Base-by-base conservation (phyloP, 2,113 vertebrate genomes). In the Oryzias melastigma region DNA sequence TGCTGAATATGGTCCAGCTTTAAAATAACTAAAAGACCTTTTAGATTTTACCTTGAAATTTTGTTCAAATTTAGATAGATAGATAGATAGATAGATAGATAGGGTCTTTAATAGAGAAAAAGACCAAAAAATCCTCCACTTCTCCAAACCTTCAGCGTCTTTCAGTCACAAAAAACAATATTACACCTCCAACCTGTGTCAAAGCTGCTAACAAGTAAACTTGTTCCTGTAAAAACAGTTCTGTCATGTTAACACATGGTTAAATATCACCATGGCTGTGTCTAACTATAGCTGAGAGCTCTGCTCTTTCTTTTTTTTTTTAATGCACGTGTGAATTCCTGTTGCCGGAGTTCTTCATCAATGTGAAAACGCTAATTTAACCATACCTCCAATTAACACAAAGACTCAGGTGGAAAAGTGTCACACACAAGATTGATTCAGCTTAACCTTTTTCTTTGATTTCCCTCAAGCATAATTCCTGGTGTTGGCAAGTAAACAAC, bases 371-470 rank as follows among this genome's bases (percentile, higher is more conserved):
- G 83, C 81, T 82, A 84, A 88, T 90, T 83, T 70, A 80, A 68
- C 58, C 27, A 54, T 59, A 73, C 80, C 49, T 57, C 79, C 87
- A 87, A 88, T 90, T 85, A 88, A 75, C 58, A 55, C 27, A 4
- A 68, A 58, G 73, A 76, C 76, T 88, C 81, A 79, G 88, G 80
- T 85, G 83, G 75, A 69, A 58, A 75, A 58, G 73, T 78, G 79
- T 63, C 77, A 70, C 71, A 76, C 66, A 71, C 66, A 61, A 66
- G 43, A 14, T 16, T 17, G 74, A 74, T 78, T 77, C 76, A 75
- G 45, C 77, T 73, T 83, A 88, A 87, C 86, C 87, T 87, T 90
- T 88, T 62, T 58, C 78, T 84, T 85, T 89, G 73, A 90, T 89
- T 89, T 88, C 85, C 86, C 84, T 54, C 27, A 65, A 71, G 85